phyloP scores from a whole-genome alignment of 2,113 vertebrate species.

The Trematomus loennbergii region DNA sequence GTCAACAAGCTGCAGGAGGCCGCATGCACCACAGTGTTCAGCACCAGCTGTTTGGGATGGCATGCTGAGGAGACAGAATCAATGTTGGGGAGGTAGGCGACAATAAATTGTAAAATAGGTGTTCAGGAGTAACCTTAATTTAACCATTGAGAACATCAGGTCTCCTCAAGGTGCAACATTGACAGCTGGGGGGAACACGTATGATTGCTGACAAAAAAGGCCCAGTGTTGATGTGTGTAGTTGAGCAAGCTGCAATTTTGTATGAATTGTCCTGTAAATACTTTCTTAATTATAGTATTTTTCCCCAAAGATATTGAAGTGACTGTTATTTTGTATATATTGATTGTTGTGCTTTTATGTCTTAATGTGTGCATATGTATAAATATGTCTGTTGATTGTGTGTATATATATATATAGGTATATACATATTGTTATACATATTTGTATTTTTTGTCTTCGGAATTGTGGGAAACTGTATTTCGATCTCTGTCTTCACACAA shows the following conservation, averaged over 20 bases:
- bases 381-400: too few species aligned
- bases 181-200: not conserved
- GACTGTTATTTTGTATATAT: too few species aligned
- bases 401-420: too few species aligned
- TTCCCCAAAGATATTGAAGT: not conserved
- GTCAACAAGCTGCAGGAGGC: slow-evolving; percentile 32
- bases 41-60: slow-evolving; percentile 4
- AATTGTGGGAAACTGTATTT: too few species aligned
- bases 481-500: too few species aligned
- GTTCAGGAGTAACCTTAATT: slow-evolving; percentile 15
- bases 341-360: too few species aligned
- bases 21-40: slow-evolving; percentile 4
- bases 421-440: too few species aligned
- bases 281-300: not conserved
- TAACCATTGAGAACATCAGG: slow-evolving; percentile 13
- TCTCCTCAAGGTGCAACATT: not conserved
- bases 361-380: too few species aligned
- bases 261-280: not conserved
- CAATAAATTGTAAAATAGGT: slow-evolving; percentile 22
- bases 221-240: not conserved
- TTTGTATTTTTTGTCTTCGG: too few species aligned
- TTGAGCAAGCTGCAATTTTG: not conserved
- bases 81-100: not conserved
- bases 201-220: not conserved
- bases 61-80: slow-evolving; percentile 27